phyloP scores from a whole-genome alignment of 2,113 vertebrate species.

The Pedetes capensis region DNA sequence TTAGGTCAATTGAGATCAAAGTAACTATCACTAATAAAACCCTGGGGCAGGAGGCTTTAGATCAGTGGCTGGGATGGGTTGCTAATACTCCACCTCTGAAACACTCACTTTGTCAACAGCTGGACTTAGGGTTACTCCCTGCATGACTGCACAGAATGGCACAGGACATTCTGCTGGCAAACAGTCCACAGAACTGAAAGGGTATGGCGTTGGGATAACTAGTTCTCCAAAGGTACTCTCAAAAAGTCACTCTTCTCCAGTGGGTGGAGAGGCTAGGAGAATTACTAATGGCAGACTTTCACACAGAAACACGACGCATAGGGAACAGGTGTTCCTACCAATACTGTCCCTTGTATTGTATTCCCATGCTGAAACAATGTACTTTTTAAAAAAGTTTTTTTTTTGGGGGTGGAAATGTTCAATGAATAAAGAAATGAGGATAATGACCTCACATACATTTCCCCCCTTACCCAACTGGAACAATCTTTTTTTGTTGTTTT shows the following conservation, averaged over 20 bases:
- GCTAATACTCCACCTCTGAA: neutral
- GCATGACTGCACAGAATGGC: neutral
- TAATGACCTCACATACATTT: neutral
- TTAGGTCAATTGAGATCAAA: neutral
- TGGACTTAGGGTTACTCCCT: neutral
- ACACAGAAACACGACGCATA: neutral
- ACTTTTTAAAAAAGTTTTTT: no score
- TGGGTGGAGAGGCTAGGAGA: neutral
- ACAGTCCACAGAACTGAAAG: neutral
- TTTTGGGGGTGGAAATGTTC: neutral
- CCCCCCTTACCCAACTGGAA: neutral
- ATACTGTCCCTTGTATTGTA: neutral
- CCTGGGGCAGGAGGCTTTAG: neutral
- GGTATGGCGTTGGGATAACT: neutral
- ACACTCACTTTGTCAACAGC: neutral
- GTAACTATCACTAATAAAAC: neutral
- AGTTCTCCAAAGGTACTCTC: neutral
- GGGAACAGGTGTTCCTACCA: neutral
- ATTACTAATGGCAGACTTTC: neutral
- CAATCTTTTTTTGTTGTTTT: no score
- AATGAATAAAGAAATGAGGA: neutral
- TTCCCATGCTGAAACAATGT: neutral
- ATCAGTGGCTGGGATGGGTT: neutral
- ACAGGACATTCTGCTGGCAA: neutral
- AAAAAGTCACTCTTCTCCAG: neutral